phyloP scores from a whole-genome alignment of 2,888 invertebrate species.

The Sabellastarte sp. region DNA sequence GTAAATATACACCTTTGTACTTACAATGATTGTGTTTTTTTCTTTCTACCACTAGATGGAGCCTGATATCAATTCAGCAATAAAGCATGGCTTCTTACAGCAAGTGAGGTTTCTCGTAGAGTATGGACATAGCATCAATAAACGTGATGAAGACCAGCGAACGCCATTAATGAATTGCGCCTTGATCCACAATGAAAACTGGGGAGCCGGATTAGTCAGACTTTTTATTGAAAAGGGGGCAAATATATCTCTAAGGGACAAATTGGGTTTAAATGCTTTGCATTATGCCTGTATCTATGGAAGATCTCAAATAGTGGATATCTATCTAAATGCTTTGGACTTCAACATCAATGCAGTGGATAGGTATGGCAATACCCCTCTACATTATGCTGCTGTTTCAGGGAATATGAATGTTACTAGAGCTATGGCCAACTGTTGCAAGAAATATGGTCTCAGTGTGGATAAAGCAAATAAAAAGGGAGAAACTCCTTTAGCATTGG shows the following conservation, averaged over 20 bases:
- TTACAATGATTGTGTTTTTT: too few species aligned
- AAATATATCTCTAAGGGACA: slow-evolving; percentile 37
- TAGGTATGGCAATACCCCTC: slow-evolving; percentile 50
- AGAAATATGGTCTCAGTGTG: slow-evolving; percentile 24
- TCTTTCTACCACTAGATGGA: too few species aligned
- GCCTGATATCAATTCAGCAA: slow-evolving; percentile 34
- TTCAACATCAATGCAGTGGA: slow-evolving; percentile 49
- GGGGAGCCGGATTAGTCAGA: slow-evolving; percentile 52
- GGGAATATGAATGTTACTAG: slow-evolving; percentile 32
- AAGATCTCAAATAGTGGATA: slow-evolving; percentile 35
- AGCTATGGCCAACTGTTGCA: background rate
- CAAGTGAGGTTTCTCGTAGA: slow-evolving; percentile 52
- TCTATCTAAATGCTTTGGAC: slow-evolving; percentile 43
- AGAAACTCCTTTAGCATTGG: slow-evolving; percentile 26
- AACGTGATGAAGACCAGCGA: slow-evolving; percentile 38
- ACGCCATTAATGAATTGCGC: slow-evolving; percentile 53
- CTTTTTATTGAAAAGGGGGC: slow-evolving; percentile 54
- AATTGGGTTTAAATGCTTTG: slow-evolving; percentile 47
- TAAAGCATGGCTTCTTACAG: slow-evolving; percentile 48
- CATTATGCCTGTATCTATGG: slow-evolving; percentile 54
- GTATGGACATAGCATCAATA: slow-evolving; percentile 41
- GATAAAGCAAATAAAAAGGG: slow-evolving; percentile 25
- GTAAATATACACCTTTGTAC: too few species aligned
- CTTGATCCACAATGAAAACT: slow-evolving; percentile 45
- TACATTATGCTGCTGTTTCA: slow-evolving; percentile 49